Conservation (phyloP, 2,797 vertebrate species). For the Acrossocheilus fasciatus region DNA sequence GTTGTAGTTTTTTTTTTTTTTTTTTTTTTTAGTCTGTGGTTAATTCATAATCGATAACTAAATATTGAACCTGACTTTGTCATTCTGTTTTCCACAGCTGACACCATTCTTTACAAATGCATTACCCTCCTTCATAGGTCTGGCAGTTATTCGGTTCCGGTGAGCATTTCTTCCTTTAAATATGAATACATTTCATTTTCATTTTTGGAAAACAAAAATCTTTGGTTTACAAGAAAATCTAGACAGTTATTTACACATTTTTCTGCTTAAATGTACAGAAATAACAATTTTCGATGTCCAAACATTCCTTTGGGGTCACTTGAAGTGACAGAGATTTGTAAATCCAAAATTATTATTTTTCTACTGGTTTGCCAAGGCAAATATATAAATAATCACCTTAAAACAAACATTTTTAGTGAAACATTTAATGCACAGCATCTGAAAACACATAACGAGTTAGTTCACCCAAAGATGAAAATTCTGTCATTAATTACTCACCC, state of each 20-base stretch:
- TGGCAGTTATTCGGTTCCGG: constrained; percentile 4
- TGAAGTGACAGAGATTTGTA: background rate
- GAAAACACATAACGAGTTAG: too few relatives aligned
- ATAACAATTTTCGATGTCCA: background rate
- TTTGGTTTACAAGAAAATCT: background rate
- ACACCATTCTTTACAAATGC: background rate
- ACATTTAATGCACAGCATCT: background rate
- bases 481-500: too few relatives aligned
- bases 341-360: background rate
- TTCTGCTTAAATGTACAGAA: background rate
- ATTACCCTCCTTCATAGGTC: background rate
- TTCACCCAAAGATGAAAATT: too few relatives aligned
- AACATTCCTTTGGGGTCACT: background rate
- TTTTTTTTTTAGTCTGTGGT: background rate
- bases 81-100: constrained; percentile 25
- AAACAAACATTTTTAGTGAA: too few relatives aligned
- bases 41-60: background rate
- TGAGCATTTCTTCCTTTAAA: background rate
- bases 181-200: background rate
- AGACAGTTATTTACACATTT: background rate
- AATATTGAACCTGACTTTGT: constrained; percentile 1
- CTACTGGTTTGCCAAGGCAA: background rate
- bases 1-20: too few relatives aligned
- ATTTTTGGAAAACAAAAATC: background rate
- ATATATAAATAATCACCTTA: background rate